Conservation (phyloP, 2,888 invertebrate genomes). For the Trichogramma evanescens region DNA sequence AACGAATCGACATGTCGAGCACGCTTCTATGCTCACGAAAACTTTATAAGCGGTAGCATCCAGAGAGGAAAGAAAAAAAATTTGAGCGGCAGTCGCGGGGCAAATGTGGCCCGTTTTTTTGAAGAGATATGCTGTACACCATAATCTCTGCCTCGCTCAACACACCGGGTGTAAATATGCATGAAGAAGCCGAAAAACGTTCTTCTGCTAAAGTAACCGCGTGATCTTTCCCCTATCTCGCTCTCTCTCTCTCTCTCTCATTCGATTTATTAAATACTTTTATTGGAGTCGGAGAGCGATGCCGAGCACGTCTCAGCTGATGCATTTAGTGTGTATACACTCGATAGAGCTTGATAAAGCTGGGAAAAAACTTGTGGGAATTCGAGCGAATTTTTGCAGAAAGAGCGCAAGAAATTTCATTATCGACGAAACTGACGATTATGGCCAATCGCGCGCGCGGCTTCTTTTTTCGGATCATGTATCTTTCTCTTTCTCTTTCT, state of each 20-base stretch:
- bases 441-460: neutral
- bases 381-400: neutral
- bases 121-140: neutral
- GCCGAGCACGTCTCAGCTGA: neutral
- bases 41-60: slow-evolving; percentile 27
- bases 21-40: slow-evolving; percentile 25
- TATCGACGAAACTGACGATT: neutral
- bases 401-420: neutral
- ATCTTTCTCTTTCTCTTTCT: no score
- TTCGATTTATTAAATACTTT: slow-evolving; percentile 6
- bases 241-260: neutral
- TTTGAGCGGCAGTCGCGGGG: neutral
- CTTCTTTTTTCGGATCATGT: no score
- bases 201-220: no score
- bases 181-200: neutral
- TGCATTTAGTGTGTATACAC: neutral
- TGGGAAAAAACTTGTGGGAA: neutral
- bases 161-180: neutral
- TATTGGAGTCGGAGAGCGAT: neutral
- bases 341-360: neutral
- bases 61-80: slow-evolving; percentile 36
- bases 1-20: slow-evolving; percentile 39
- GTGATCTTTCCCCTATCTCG: no score
- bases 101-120: neutral
- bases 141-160: neutral